Evolutionary conservation across 2,113 vertebrate species (phyloP).

Genomic region (Anolis carolinensis): DNA sequence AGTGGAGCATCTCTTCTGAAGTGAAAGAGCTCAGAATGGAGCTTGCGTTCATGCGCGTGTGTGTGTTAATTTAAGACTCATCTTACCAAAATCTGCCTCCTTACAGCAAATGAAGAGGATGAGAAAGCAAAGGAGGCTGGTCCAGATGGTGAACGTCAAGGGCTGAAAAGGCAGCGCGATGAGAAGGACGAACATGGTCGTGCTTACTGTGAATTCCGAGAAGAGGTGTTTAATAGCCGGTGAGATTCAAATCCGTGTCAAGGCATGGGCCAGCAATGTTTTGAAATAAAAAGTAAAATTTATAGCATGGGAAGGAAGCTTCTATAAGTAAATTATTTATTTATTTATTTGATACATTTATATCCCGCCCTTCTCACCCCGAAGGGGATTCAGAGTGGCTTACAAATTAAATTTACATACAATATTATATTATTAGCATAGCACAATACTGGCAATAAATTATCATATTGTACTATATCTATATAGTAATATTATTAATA

Average conservation of each 20-base stretch:
- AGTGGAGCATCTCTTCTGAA: background rate
- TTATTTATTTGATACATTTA: no score
- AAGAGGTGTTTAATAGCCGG: constrained; percentile 91
- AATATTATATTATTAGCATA: no score
- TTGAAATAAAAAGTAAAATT: background rate
- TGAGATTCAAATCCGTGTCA: constrained; percentile 43
- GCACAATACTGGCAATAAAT: no score
- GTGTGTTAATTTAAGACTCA: constrained; percentile 23
- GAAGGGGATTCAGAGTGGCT: no score
- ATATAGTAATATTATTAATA: no score
- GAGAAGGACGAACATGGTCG: constrained; percentile 74
- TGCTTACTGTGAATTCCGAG: constrained; percentile 91
- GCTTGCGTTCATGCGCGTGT: background rate
- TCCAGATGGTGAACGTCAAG: constrained; percentile 65
- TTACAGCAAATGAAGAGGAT: constrained; percentile 66
- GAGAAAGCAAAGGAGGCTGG: constrained; percentile 69
- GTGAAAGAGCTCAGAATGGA: background rate
- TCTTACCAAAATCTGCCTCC: constrained; percentile 46
- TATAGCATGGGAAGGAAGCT: constrained; percentile 12
- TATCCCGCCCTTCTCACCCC: no score
- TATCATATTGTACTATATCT: no score
- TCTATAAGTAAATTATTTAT: background rate
- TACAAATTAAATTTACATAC: no score
- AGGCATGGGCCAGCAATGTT: no score
- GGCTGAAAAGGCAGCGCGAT: constrained; percentile 69